Conservation (phyloP, 2,113 vertebrate genomes). For the Canis aureus region DNA sequence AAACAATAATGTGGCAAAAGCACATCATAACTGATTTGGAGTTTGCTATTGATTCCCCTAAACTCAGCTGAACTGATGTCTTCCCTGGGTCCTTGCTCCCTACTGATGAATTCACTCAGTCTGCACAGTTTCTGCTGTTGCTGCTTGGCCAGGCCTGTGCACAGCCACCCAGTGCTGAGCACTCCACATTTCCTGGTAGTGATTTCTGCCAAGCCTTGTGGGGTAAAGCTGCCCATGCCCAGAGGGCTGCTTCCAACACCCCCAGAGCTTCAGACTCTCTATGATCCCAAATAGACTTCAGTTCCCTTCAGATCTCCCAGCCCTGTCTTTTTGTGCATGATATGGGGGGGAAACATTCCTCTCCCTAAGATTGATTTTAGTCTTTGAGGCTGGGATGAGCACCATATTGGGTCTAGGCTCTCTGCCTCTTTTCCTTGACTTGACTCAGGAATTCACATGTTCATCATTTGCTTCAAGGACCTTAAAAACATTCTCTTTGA, state of each 20-base stretch:
- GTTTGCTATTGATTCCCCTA: not conserved
- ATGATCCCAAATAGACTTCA: not conserved
- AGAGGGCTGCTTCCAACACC: not conserved
- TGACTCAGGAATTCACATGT: not conserved
- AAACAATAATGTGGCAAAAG: not conserved
- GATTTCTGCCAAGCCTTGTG: not conserved
- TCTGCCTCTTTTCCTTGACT: not conserved
- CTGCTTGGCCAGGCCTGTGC: not conserved
- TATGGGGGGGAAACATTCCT: not conserved
- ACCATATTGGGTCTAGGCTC: too few relatives aligned
- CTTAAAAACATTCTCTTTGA: not conserved
- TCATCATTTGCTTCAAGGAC: not conserved
- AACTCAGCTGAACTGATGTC: not conserved
- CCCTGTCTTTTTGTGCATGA: not conserved
- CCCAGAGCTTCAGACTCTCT: not conserved
- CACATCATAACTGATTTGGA: not conserved
- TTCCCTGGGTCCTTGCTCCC: not conserved
- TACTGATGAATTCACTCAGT: not conserved
- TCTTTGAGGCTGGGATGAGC: not conserved
- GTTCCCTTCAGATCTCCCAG: not conserved
- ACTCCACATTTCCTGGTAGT: not conserved
- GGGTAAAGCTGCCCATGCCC: not conserved
- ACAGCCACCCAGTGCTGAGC: not conserved
- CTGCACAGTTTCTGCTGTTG: not conserved
- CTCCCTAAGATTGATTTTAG: not conserved